phyloP scores from a whole-genome alignment of 2,797 vertebrate species.

The Tolypeutes matacus region DNA sequence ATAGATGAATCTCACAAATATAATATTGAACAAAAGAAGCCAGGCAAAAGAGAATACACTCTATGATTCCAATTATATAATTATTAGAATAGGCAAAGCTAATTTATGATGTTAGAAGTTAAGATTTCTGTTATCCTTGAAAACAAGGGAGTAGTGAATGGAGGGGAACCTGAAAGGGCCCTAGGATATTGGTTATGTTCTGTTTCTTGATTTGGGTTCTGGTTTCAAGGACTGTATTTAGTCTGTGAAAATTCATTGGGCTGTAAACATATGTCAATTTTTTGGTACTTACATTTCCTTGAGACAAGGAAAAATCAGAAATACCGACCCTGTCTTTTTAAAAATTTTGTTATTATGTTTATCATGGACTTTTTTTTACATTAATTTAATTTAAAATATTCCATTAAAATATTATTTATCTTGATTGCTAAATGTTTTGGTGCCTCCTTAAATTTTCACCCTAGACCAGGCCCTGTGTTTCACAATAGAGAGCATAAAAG shows the following conservation, averaged over 20 bases:
- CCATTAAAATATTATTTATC: neutral
- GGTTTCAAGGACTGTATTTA: neutral
- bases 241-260: neutral
- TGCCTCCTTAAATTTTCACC: neutral
- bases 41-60: neutral
- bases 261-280: neutral
- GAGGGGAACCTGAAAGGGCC: no score
- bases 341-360: neutral
- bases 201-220: neutral
- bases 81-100: neutral
- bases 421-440: neutral
- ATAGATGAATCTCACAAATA: neutral
- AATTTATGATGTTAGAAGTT: neutral
- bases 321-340: neutral
- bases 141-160: neutral
- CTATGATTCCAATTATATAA: neutral
- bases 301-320: neutral
- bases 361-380: neutral
- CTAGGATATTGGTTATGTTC: neutral
- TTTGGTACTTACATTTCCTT: neutral
- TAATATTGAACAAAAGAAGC: neutral
- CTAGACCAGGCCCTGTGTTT: neutral
- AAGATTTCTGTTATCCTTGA: neutral
- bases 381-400: neutral
- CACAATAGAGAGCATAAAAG: neutral